Base-by-base conservation (phyloP, 2,888 invertebrate genomes). In the Lepidocyrtinus sp. region DNA sequence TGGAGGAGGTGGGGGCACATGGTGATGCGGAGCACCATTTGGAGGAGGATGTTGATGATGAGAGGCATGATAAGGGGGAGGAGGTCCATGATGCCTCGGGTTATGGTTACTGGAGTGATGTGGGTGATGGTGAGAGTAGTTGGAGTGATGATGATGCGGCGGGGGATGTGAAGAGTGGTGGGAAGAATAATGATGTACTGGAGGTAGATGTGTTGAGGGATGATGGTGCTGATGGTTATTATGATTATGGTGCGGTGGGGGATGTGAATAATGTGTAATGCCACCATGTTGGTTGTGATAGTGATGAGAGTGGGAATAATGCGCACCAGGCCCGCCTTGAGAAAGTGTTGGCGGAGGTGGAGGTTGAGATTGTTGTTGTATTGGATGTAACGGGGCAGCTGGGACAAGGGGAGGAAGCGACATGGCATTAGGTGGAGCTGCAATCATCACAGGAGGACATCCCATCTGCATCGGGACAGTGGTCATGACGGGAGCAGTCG, bases 381-480 rank as follows among this genome's bases (percentile, higher is more conserved):
- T 67, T 22, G 62, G 81, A 45, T 76, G 63, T 45, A 77, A 27
- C 9, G 81, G 64, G 45, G 76, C 55, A 36, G 81, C 55, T n/a
- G 76, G 59, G 50, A 76, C 67, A 9, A 75, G 19, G 1, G 67
- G 63, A 21, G 78, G 70, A n/a, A 76, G 45, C 9, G 63, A 63
- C 76, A 76, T 76, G 9, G 70, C 76, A 46, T 15, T 70, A 5
- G 76, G 70, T 15, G 76, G 55, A 19, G 75, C 62, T 5, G 75
- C 75, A 50, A 76, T 27, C 76, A 76, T 76, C 70, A 76, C 76
- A 55, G 69, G 76, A 36, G 76, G 76, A 19, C 76, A 76, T 17
- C 76, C 76, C 25, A 75, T 21, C 24, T n/a, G 72, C 24, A 74
- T 3, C 21, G 74, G 74, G 59, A 74, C 76, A 64, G 76, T 76